phyloP scores from a whole-genome alignment of 2,888 invertebrate species.

The Cosmopolites sordidus region DNA sequence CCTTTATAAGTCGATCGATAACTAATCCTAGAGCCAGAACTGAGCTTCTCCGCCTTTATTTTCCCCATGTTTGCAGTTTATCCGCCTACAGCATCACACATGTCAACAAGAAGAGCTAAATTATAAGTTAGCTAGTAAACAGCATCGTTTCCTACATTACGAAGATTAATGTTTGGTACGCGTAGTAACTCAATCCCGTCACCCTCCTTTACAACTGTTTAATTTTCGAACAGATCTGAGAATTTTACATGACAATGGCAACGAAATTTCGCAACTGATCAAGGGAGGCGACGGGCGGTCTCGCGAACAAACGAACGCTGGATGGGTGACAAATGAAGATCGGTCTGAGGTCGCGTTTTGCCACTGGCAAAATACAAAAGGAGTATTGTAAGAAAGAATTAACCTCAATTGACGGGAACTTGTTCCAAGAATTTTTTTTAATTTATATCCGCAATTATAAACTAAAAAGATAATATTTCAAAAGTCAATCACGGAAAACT shows the following conservation, averaged over 20 bases:
- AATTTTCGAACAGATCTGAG: not conserved
- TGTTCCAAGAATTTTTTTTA: too few relatives aligned
- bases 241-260: slow-evolving; percentile 1
- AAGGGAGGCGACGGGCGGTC: not conserved
- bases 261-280: not conserved
- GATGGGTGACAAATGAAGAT: slow-evolving; percentile 2
- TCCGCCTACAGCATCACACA: not conserved
- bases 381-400: too few relatives aligned
- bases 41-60: not conserved
- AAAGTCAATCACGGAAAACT: too few relatives aligned
- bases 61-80: not conserved
- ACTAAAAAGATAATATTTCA: too few relatives aligned
- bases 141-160: slow-evolving; percentile 1
- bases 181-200: not conserved
- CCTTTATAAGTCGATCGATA: too few relatives aligned
- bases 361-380: too few relatives aligned
- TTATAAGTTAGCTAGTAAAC: slow-evolving; percentile 2
- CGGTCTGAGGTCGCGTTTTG: too few relatives aligned
- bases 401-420: too few relatives aligned
- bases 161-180: not conserved
- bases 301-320: not conserved
- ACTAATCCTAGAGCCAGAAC: too few relatives aligned
- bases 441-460: too few relatives aligned
- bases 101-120: slow-evolving; percentile 1
- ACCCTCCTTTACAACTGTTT: too few relatives aligned